These are phyloP conservation scores for Mimumesa dahlbomi DNA, from an alignment of 2,888 invertebrate genomes.

Conservation along the genomic window DNA sequence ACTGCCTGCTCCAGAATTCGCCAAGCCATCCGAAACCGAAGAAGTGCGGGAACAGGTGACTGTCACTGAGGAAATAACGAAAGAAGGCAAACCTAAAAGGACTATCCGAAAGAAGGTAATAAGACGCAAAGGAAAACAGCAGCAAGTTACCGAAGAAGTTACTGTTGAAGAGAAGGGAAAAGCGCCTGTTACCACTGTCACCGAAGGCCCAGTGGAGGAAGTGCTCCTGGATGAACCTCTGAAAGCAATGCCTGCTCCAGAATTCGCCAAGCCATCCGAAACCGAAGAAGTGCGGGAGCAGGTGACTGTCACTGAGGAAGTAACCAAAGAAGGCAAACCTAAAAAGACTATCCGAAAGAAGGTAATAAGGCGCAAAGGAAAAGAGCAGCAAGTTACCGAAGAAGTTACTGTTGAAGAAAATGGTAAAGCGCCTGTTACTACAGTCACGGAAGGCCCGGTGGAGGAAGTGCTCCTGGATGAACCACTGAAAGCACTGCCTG, in stretches of 20 bases:
- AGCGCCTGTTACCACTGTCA: conserved; percentile 55
- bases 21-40: conserved; percentile 45
- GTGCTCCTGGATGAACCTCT: conserved; percentile 76
- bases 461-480: conserved; percentile 56
- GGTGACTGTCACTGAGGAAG: conserved; percentile 42
- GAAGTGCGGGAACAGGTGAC: conserved; percentile 67
- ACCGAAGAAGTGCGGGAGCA: conserved; percentile 9
- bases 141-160: conserved; percentile 59
- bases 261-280: conserved; percentile 60
- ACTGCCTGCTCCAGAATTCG: not conserved
- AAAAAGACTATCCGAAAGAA: conserved; percentile 68
- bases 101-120: conserved; percentile 63
- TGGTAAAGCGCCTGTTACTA: conserved; percentile 60
- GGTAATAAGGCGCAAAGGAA: conserved; percentile 69
- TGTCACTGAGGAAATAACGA: conserved; percentile 69
- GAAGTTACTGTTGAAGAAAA: conserved; percentile 59
- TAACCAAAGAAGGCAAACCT: conserved; percentile 66
- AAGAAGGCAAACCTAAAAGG: conserved; percentile 59
- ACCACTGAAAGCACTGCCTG: conserved; percentile 10
- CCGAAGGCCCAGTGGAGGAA: conserved; percentile 72
- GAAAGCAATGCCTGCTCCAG: conserved; percentile 68
- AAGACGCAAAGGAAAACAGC: conserved; percentile 60
- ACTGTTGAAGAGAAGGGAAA: conserved; percentile 72
- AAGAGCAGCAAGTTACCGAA: conserved; percentile 68
- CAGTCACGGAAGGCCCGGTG: conserved; percentile 52